Base-by-base conservation (phyloP, 2,113 vertebrate genomes). In the Pimephales promelas region DNA sequence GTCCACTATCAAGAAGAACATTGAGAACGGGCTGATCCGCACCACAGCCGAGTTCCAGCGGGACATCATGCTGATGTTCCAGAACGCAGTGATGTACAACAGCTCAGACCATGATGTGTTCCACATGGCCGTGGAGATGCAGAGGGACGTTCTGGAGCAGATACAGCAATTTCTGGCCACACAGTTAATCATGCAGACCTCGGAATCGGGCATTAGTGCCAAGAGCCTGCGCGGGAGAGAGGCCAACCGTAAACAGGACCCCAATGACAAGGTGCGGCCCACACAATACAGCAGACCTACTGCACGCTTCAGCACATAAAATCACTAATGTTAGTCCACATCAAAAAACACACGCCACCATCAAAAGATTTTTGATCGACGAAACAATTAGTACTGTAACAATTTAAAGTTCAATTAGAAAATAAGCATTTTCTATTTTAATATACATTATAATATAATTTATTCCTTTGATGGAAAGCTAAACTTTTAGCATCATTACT, bases 31-130 rank as follows among this genome's bases (percentile, higher is more conserved):
- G 2, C 93, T 97, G 88, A 99, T 99, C 90, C 83, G 82, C 73
- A 82, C 72, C 43, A 87, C 87, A 52, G 85, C 82, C 0, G 98
- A 82, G 82, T 86, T 84, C 74, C 87, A 96, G 95, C 95, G 97
- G 18, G 97, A 99, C 87, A 98, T 99, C 90, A 99, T 99, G 98
- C 94, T 99, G 87, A 99, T 99, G 98, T 99, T 99, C 90, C 98
- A 99, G 92, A 99, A 99, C 70, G 98, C 97, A n/a, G 96, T 99
- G 86, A 99, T 99, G 98, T 99, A 99, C 93, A 99, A 99, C 93
- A 99, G 97, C 71, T 99, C 97, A 5, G 98, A 99, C 92, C 98
- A 99, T 1, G 98, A 99, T 82, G 98, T 99, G n/a, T 99, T 97
- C 91, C 98, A 99, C 91, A 99, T 99, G 98, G 98, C 97, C 34